Conservation (phyloP, 2,888 invertebrate species). For the Fabriciana adippe region DNA sequence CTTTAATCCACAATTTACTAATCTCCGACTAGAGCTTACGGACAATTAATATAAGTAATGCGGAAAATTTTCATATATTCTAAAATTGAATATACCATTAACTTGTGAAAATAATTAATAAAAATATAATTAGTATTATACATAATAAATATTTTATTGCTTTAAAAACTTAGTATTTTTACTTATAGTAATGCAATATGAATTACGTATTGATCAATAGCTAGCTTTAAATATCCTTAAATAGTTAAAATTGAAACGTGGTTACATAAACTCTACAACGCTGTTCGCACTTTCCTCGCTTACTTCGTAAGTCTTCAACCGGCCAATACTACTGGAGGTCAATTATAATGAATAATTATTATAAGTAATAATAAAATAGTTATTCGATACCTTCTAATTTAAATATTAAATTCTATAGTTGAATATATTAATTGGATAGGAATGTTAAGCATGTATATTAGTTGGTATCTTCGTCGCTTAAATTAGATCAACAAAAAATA, state of each 20-base stretch:
- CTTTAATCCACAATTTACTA: conserved; percentile 12
- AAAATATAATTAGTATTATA: no score
- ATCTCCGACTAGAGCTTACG: neutral
- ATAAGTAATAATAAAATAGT: neutral
- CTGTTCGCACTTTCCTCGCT: neutral
- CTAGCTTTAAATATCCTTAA: no score
- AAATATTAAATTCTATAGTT: neutral
- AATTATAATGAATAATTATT: neutral
- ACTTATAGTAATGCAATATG: no score
- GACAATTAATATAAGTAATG: neutral
- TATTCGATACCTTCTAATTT: neutral
- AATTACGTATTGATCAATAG: no score
- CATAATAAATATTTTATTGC: no score
- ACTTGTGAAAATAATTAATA: no score
- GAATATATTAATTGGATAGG: no score
- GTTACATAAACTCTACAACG: neutral
- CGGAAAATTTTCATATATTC: neutral
- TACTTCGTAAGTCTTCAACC: conserved; percentile 15
- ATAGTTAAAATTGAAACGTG: no score
- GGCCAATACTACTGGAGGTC: conserved; percentile 5
- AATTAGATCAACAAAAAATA: conserved; percentile 1
- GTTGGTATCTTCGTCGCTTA: neutral
- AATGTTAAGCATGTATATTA: neutral
- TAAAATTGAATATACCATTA: no score
- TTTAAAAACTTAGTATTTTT: no score